Evolutionary conservation across 2,113 vertebrate genomes (phyloP).

Genomic region (Toxotes chatareus): DNA sequence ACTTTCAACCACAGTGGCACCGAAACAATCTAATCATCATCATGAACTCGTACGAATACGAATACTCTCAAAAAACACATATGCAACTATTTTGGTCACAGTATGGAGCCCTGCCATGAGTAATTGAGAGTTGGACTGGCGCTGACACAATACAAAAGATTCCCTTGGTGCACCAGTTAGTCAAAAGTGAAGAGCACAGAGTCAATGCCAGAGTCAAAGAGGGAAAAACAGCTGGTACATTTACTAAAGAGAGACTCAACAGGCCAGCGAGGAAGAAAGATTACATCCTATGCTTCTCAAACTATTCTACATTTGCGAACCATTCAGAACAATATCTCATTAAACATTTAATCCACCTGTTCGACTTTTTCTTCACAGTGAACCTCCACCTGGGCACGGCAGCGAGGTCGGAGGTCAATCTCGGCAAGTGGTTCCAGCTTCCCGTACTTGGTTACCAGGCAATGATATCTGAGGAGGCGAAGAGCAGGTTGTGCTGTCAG

Average conservation of each 20-base stretch:
- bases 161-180: background rate
- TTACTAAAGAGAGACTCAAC: background rate
- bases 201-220: background rate
- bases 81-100: too few species aligned
- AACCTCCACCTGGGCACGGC: conserved; percentile 91
- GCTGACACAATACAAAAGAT: background rate
- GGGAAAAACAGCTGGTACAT: background rate
- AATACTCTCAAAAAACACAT: too few species aligned
- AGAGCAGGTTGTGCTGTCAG: background rate
- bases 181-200: background rate
- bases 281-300: background rate
- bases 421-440: conserved; percentile 95
- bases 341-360: conserved; percentile 81
- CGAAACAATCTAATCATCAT: too few species aligned
- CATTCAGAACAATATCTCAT: background rate
- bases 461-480: conserved; percentile 88
- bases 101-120: too few species aligned
- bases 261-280: background rate
- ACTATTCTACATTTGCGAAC: background rate
- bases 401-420: conserved; percentile 94
- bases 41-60: too few species aligned
- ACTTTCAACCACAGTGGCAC: too few species aligned
- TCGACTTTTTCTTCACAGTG: conserved; percentile 95
- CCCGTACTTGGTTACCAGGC: conserved; percentile 94
- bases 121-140: too few species aligned